Evolutionary conservation across 2,888 invertebrate species (phyloP), one percentile per base, ranked within the genome.

Genomic region (Pherbina coryleti): DNA sequence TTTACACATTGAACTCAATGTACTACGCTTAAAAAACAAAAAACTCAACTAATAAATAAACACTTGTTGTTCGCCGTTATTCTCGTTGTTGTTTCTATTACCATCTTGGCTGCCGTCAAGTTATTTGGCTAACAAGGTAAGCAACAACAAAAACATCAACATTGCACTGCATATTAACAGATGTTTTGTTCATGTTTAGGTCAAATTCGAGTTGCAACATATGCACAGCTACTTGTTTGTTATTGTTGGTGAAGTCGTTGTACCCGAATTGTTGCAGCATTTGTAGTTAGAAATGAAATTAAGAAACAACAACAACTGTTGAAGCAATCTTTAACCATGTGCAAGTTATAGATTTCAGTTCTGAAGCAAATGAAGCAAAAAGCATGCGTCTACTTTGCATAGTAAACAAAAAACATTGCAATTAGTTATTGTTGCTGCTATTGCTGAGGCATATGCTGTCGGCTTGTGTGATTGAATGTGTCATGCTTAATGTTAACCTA

Each of bases 151-250:
- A 1, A 55, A n/a, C 22, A 22, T 19, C 7, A n/a, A 55, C 55
- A 55, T 17, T 5, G 19, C 19, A 55, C 2, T 19, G 22, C n/a
- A 9, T 22, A 55, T 25, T 31, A 64, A 66, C 75, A 75, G 53
- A 75, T 75, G 66, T 75, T 75, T 31, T 22, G 75, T 37, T 75
- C 55, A 70, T 53, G 69, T 70, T 70, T 70, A 31, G 69, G 60
- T 34, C 69, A 69, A 49, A 49, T 25, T 28, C 14, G 51, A 22
- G 22, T 69, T 49, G 69, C 69, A 8, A 11, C 25, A 17, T 8
- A 49, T 9, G 8, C 11, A 17, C 34, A 34, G 64, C 64, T 17
- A 60, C 28, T 22, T 67, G 34, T 2, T 67, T 19, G 37, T 66
- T 44, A 34, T 66, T 66, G 69, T 17, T 49, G n/a, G 28, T 4